Base-by-base conservation (phyloP, 2,888 invertebrate species). In the Cryptophagus acutangulus region DNA sequence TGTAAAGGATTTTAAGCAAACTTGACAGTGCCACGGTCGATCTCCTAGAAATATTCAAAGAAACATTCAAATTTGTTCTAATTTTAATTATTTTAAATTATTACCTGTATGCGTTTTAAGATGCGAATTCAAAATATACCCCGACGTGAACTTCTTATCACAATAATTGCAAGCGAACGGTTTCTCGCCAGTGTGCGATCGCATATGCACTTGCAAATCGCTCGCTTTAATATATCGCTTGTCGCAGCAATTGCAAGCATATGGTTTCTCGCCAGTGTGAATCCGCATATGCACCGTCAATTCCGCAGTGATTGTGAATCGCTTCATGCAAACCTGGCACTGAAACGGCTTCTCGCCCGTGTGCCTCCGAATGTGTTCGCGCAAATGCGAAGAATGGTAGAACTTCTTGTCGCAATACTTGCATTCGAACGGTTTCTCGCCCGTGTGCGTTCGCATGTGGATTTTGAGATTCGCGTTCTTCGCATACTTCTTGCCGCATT, bases 1-100 rank as follows among this genome's bases (percentile, higher is more conserved):
- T 51, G 76, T 75, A 59, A 77, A 77, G 1, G 69, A 63, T 58
- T 76, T 76, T 13, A 74, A 73, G 55, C 77, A 77, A 2, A 66
- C 56, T 12, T 70, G 62, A 51, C 77, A 77, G 16, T 40, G 41
- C 43, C 43, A 77, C 0, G 77, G 77, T 45, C 73, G 70, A 54
- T 77, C 77, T 3, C 77, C 77, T 0, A n/a, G 24, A 20, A 20
- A 6, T 8, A 20, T 6, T 6, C 6, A n/a, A 20, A 6, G 24
- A 20, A 6, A 20, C n/a, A 8, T 8, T 8, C n/a, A 20, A 20
- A 20, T 20, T 8, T 20, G n/a, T 8, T 8, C n/a, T 20, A 8
- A 20, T 20, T 20, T 20, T 6, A 20, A 20, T n/a, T n/a, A n/a
- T n/a, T n/a, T n/a, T n/a, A n/a, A n/a, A n/a, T n/a, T n/a, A n/a